These are phyloP conservation scores for Monodelphis domestica DNA, from an alignment of 2,797 vertebrate species.

Conservation along the genomic window DNA sequence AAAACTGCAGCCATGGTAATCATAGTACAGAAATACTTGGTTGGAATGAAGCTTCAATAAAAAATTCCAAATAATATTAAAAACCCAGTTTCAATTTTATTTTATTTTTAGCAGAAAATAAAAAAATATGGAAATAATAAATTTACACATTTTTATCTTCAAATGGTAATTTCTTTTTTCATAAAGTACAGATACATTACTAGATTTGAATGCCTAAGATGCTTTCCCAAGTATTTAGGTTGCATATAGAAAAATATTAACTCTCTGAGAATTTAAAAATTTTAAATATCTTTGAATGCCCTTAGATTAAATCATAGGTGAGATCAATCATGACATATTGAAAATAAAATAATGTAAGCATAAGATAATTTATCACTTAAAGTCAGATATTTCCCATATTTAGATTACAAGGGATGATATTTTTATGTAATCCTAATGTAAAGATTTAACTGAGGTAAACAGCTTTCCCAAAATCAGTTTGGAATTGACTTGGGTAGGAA, in stretches of 20 bases:
- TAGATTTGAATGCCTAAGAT: conserved; percentile 2
- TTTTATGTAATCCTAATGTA: conserved; percentile 29
- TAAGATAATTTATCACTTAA: background rate
- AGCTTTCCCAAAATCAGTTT: conserved; percentile 3
- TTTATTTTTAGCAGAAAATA: conserved; percentile 35
- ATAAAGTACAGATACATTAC: conserved; percentile 29
- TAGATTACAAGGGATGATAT: conserved; percentile 24
- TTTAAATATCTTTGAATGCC: background rate
- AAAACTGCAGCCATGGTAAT: background rate
- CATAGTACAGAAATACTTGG: background rate
- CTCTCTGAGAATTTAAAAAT: conserved; percentile 12
- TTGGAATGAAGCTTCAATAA: background rate
- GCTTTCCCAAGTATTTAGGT: conserved; percentile 34
- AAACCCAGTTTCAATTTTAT: background rate
- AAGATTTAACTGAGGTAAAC: conserved; percentile 20
- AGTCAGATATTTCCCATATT: background rate
- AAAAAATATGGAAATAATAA: background rate
- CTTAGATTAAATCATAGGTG: background rate
- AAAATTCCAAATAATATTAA: conserved; percentile 8
- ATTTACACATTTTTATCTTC: background rate
- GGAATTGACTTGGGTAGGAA: background rate
- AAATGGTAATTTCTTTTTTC: conserved; percentile 22
- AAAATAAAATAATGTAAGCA: background rate
- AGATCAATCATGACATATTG: background rate
- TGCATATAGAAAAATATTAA: background rate